Evolutionary conservation across 2,888 invertebrate genomes (phyloP), one percentile per base, ranked within the genome.

Genomic region (Drosophila mimetica): DNA sequence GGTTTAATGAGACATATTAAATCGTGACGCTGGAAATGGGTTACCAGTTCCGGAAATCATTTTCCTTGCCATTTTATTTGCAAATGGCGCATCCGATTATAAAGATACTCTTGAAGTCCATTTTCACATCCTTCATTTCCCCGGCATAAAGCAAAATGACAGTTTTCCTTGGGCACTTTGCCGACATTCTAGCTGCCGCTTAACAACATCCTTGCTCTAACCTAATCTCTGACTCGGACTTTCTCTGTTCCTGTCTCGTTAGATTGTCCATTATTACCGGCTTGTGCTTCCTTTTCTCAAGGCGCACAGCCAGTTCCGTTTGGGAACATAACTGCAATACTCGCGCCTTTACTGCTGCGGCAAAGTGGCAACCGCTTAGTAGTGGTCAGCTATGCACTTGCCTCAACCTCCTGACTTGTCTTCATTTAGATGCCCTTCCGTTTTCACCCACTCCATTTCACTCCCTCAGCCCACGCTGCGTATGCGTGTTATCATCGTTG

Each of bases 341-440:
- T 55, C 64, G 66, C 57, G 59, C 32, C 52, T 34, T 36, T 16
- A 34, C 18, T 52, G 52, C 18, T 34, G 20, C 54, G 25, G 57
- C 50, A 37, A 30, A 53, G 64, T 60, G 66, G 47, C 54, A 59
- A 44, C 36, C 47, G 64, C 50, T 71, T 48, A 84, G 53, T 59
- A 73, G 51, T 71, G 84, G 84, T 76, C 79, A 85, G 82, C 54
- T 81, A 59, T 71, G 72, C 51, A 59, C 70, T 74, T 55, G 63
- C 64, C 30, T n/a, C 28, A 32, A 50, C 34, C 76, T 76, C 64
- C 69, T 64, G 72, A 57, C 75, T 65, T 70, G 67, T 58, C 63
- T 61, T 59, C 67, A 81, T 73, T 76, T 71, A 52, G 16, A 34
- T 52, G n/a, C 13, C 14, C 9, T 47, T 46, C 28, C 37, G 16